These are phyloP conservation scores for Colinus virginianus DNA, from an alignment of 2,113 vertebrate species.

Conservation along the genomic window DNA sequence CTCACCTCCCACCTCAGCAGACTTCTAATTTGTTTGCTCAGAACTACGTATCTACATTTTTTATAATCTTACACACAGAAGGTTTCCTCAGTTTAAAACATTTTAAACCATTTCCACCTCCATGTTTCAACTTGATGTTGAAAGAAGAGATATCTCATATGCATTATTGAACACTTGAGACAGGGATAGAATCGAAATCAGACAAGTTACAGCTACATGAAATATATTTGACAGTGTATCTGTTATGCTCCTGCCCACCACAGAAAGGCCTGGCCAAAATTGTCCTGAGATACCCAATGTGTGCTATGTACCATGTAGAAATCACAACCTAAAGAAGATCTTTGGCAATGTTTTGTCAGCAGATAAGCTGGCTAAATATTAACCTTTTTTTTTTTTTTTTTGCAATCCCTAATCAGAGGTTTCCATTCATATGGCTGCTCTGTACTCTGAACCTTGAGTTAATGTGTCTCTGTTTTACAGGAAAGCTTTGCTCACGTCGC, in stretches of 20 bases:
- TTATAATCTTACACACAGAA: not conserved
- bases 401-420: constrained; percentile 67
- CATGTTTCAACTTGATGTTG: fast-evolving
- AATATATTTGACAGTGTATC: not conserved
- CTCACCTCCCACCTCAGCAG: not conserved
- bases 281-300: not conserved
- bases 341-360: constrained; percentile 69
- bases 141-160: not conserved
- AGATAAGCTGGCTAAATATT: constrained; percentile 69
- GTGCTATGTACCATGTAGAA: not conserved
- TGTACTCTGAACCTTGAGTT: constrained; percentile 73
- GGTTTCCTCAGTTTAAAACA: not conserved
- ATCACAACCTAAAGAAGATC: constrained; percentile 46
- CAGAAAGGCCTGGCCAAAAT: not conserved
- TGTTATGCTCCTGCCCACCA: not conserved
- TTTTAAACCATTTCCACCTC: not conserved
- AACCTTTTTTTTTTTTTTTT: constrained; percentile 35
- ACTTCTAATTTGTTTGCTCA: constrained; percentile 5
- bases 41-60: constrained; percentile 8
- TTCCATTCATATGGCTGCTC: constrained; percentile 65
- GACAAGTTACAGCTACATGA: not conserved
- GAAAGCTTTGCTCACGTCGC: constrained; percentile 42
- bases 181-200: not conserved
- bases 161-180: not conserved
- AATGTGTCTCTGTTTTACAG: constrained; percentile 71